Base-by-base conservation (phyloP, 2,113 vertebrate genomes). In the Takifugu bimaculatus region DNA sequence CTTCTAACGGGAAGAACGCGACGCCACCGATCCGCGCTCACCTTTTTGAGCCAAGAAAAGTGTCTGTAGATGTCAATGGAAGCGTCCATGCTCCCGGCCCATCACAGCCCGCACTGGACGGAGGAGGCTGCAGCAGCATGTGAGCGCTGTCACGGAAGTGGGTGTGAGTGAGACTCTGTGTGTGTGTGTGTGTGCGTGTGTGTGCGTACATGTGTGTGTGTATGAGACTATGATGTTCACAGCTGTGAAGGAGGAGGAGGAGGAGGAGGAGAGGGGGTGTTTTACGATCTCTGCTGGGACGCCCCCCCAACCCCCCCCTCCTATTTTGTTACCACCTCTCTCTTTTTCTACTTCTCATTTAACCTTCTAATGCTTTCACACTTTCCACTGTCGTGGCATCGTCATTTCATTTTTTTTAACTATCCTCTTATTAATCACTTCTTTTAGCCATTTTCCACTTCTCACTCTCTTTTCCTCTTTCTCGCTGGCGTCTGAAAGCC, bases 21-120 rank as follows among this genome's bases (percentile, higher is more conserved):
- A 26, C 6, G 13, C n/a, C 47, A 1, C 13, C 10, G 32, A 60
- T 12, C 1, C 13, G 20, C 14, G 47, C 94, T 93, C 93, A 98
- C 95, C 95, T 93, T 94, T 83, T 91, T 93, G 49, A 98, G 94
- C 96, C 96, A 98, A 49, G 92, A 90, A 88, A 98, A 96, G 88
- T 97, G 95, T 84, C 91, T 94, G 92, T 98, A 95, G 89, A 97
- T 91, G 92, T 97, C 95, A 90, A 96, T 95, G 85, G 94, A 91
- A 91, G 93, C 85, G 86, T 97, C 96, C 96, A 97, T 98, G 87
- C 87, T 95, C 88, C 80, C 91, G 83, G 91, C 91, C 94, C 94
- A 96, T 96, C 82, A 91, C 93, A 91, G 74, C 91, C 91, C 88
- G 1, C 28, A 2, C 50, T 27, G 25, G 47, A 49, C 47, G 47